Evolutionary conservation across 2,797 vertebrate genomes (phyloP).

Genomic region (Lophotriccus pileatus): DNA sequence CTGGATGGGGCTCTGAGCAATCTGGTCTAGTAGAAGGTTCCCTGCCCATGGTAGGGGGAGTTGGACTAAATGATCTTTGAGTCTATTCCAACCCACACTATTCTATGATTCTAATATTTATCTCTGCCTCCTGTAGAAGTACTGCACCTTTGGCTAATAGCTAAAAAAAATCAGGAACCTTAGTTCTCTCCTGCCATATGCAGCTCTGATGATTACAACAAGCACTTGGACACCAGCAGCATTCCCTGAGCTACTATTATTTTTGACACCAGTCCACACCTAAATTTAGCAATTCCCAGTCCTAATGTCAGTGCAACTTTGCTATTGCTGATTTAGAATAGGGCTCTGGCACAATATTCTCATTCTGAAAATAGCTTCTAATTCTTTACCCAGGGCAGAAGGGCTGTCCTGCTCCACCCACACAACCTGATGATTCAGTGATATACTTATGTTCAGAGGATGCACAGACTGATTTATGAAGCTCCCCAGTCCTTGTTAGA

Average conservation of each 20-base stretch:
- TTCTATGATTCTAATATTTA: background rate
- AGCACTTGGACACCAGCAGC: background rate
- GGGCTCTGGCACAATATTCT: slow-evolving; percentile 33
- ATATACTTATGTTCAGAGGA: background rate
- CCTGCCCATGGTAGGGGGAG: background rate
- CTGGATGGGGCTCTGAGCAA: background rate
- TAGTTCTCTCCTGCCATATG: background rate
- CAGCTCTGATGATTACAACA: background rate
- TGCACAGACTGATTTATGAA: background rate
- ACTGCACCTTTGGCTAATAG: background rate
- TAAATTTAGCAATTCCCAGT: slow-evolving; percentile 58
- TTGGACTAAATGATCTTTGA: background rate
- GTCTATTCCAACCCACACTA: background rate
- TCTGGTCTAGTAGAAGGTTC: background rate
- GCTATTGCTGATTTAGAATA: slow-evolving; percentile 28
- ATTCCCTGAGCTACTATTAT: background rate
- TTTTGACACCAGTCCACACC: slow-evolving; percentile 11
- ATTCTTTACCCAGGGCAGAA: background rate
- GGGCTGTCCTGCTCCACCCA: background rate
- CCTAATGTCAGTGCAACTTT: slow-evolving; percentile 1
- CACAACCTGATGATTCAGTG: background rate
- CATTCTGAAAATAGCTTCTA: slow-evolving; percentile 46
- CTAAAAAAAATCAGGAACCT: background rate
- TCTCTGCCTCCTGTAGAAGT: background rate
- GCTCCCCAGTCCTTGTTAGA: background rate